These are phyloP conservation scores for Siderastrea radians DNA, from an alignment of 92 coral and sea anemone species.

Conservation along the genomic window DNA sequence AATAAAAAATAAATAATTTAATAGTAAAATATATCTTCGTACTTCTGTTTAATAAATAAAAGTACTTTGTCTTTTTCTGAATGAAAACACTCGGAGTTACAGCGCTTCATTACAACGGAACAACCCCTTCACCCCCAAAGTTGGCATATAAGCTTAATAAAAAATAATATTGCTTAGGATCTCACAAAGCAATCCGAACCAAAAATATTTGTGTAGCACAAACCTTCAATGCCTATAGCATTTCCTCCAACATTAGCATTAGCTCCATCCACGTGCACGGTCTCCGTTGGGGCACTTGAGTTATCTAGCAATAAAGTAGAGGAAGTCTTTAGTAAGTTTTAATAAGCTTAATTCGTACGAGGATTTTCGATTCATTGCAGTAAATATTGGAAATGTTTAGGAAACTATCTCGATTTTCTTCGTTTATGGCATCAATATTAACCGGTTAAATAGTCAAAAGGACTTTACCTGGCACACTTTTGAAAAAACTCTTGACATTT, in stretches of 20 bases:
- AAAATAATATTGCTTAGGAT: not conserved
- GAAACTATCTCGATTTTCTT: constrained; percentile 38
- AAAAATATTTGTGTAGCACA: constrained; percentile 39
- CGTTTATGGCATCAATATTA: constrained; percentile 35
- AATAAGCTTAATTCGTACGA: constrained; percentile 27
- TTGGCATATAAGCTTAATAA: not conserved
- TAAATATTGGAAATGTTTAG: constrained; percentile 20
- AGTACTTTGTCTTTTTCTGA: constrained; percentile 15
- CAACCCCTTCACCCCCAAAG: constrained; percentile 26
- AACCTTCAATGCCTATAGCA: constrained; percentile 40
- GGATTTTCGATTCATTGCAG: constrained; percentile 45
- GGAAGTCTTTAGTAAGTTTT: constrained; percentile 53
- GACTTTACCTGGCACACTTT: constrained; percentile 58
- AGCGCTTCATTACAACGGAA: not conserved
- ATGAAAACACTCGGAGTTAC: constrained; percentile 23
- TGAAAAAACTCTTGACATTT: constrained; percentile 53
- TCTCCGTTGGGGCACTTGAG: constrained; percentile 46
- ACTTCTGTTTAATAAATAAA: constrained; percentile 6
- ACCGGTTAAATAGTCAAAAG: constrained; percentile 46
- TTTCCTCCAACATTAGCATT: constrained; percentile 51
- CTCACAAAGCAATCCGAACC: constrained; percentile 20
- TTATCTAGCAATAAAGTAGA: constrained; percentile 37
- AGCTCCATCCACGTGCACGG: constrained; percentile 23
- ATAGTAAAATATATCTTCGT: constrained; percentile 12
- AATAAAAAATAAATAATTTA: not conserved